phyloP scores from a whole-genome alignment of 2,888 invertebrate species.

The Calliopum simillimum region DNA sequence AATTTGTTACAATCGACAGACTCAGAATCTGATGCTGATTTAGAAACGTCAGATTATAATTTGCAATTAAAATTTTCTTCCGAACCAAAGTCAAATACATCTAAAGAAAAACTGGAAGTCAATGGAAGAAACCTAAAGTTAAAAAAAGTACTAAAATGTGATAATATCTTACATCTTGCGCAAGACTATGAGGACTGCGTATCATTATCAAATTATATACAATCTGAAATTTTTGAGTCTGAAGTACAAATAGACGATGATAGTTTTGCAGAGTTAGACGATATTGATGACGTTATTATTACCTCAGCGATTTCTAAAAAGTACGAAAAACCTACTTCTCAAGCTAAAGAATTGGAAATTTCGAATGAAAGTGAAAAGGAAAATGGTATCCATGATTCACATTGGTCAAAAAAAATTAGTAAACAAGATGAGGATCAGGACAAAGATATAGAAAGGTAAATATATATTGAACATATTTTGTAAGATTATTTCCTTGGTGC shows the following conservation, averaged over 20 bases:
- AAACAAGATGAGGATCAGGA: conserved; percentile 55
- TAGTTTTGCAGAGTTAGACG: conserved; percentile 17
- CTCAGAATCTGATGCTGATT: conserved; percentile 32
- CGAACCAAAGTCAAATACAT: not conserved
- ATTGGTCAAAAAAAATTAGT: no score
- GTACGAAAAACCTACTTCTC: conserved; percentile 11
- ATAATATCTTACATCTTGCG: conserved; percentile 11
- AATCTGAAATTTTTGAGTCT: conserved; percentile 51
- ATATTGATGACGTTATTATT: conserved; percentile 38
- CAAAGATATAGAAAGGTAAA: conserved; percentile 61
- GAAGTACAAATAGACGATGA: conserved; percentile 40
- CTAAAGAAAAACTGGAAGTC: not conserved
- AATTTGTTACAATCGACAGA: conserved; percentile 46
- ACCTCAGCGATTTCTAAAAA: conserved; percentile 37
- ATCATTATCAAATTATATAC: conserved; percentile 53
- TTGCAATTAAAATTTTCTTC: conserved; percentile 14
- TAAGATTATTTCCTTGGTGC: no score
- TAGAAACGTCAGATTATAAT: not conserved
- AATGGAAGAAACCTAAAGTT: not conserved
- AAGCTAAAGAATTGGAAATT: not conserved
- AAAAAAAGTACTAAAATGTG: no score
- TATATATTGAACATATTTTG: no score
- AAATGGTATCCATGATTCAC: conserved; percentile 34
- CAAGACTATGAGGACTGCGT: conserved; percentile 55
- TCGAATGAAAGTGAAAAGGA: conserved; percentile 53